These are phyloP conservation scores for Ameiurus melas DNA, from an alignment of 2,113 vertebrate genomes.

Conservation along the genomic window DNA sequence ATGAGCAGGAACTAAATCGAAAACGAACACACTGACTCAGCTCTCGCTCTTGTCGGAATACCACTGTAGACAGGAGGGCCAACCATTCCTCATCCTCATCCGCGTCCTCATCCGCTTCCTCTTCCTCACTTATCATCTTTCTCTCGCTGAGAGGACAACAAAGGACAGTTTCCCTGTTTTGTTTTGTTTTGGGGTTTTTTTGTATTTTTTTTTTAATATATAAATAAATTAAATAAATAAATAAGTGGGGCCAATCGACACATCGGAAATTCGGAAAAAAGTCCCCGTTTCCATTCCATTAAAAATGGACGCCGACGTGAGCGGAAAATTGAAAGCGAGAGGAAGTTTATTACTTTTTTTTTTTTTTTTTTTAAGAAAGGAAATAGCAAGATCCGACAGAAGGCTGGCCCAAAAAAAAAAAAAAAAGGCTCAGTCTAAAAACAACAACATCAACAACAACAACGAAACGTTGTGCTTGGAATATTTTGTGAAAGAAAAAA, in stretches of 20 bases:
- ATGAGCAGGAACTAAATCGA: conserved; percentile 42
- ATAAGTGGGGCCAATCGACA: conserved; percentile 71
- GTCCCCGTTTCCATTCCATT: conserved; percentile 54
- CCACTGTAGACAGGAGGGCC: conserved; percentile 79
- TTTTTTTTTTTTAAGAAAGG: neutral
- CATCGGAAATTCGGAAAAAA: conserved; percentile 61
- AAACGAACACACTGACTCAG: conserved; percentile 49
- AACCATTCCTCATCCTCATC: conserved; percentile 57
- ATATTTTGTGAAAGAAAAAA: neutral
- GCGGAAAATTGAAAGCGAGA: neutral
- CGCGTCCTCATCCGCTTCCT: conserved; percentile 32
- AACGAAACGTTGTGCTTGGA: neutral
- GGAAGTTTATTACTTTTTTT: neutral
- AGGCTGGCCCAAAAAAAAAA: conserved; percentile 54
- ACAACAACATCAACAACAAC: neutral
- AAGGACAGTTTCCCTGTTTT: conserved; percentile 49
- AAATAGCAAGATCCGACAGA: conserved; percentile 46
- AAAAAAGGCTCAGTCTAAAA: neutral
- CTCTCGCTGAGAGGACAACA: conserved; percentile 49
- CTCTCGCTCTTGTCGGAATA: conserved; percentile 67
- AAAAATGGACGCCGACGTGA: conserved; percentile 44
- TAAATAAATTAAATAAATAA: neutral
- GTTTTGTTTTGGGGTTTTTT: neutral
- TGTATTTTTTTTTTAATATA: conserved; percentile 33
- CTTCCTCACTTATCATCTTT: conserved; percentile 1